Base-by-base conservation (phyloP, 2,113 vertebrate genomes). In the Poecile atricapillus region DNA sequence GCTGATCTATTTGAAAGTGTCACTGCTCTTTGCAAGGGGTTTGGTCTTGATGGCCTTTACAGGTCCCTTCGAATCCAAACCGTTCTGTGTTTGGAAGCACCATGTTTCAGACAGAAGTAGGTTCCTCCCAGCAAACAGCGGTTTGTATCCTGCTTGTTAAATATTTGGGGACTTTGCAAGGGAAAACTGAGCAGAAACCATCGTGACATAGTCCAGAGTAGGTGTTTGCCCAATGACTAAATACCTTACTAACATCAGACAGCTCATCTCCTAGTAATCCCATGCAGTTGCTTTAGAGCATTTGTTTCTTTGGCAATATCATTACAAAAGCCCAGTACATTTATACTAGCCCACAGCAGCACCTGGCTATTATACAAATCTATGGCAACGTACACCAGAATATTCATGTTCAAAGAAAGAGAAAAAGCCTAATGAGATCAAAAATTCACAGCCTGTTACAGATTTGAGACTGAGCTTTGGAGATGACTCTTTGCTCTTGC, bases 91-190 rank as follows among this genome's bases (percentile, higher is more conserved):
- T 37, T 88, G 44, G 25, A 83, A 83, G 39, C 24, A 25, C 37
- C 56, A 5, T 1, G 1, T 78, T 81, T 70, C 73, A 44, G 39
- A n/a, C 25, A 64, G 62, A 63, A 41, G 12, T 9, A 27, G 46
- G 30, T 31, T 79, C 33, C 15, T 70, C 39, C 30, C 44, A 25
- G 10, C 0, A 5, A 75, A 24, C 24, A 67, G 44, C 0, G 0
- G 3, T 60, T 88, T 62, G 19, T 67, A 18, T 46, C 23, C 31
- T 55, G 30, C 39, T 90, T 78, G 9, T 58, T 58, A 23, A 69
- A 58, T 15, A n/a, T n/a, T 18, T 63, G 47, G 44, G 35, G 19
- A 35, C 39, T 76, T 88, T 9, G 18, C 31, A 63, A 43, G 55
- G 27, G 76, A 90, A 88, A 89, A 30, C 3, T 21, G 58, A 31